These are phyloP conservation scores for Rhynchomys soricoides DNA, from an alignment of 2,113 vertebrate species.

Conservation along the genomic window DNA sequence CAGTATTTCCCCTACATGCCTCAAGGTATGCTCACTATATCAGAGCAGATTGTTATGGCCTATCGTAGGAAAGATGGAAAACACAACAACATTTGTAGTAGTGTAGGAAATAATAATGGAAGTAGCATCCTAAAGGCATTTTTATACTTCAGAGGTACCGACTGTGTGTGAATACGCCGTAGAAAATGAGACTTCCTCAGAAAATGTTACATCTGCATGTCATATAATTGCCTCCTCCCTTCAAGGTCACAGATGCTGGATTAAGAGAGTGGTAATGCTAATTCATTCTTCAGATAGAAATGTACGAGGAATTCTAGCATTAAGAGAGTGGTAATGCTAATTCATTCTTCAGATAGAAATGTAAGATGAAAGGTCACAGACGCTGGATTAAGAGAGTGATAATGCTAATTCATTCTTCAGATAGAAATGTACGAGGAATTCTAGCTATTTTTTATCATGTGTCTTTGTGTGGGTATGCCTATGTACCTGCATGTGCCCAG, in stretches of 20 bases:
- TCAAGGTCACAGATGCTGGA: not conserved
- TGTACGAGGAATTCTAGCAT: not conserved
- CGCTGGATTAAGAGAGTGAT: not conserved
- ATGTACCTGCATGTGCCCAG: not conserved
- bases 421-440: not conserved
- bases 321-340: not conserved
- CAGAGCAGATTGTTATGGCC: not conserved
- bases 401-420: not conserved
- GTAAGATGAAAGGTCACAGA: too few species aligned
- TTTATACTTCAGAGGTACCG: not conserved
- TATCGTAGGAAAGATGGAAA: not conserved
- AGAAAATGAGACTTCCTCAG: not conserved
- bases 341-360: not conserved
- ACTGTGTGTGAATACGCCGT: not conserved
- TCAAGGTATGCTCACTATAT: not conserved
- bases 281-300: not conserved
- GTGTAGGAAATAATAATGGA: not conserved
- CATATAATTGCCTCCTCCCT: not conserved
- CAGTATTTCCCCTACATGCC: not conserved
- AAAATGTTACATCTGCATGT: not conserved
- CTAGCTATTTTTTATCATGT: not conserved
- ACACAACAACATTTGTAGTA: not conserved
- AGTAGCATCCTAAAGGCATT: not conserved
- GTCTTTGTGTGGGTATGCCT: not conserved
- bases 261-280: not conserved